These are phyloP conservation scores for Tenthredo notha DNA, from an alignment of 2,888 invertebrate species.

Conservation along the genomic window DNA sequence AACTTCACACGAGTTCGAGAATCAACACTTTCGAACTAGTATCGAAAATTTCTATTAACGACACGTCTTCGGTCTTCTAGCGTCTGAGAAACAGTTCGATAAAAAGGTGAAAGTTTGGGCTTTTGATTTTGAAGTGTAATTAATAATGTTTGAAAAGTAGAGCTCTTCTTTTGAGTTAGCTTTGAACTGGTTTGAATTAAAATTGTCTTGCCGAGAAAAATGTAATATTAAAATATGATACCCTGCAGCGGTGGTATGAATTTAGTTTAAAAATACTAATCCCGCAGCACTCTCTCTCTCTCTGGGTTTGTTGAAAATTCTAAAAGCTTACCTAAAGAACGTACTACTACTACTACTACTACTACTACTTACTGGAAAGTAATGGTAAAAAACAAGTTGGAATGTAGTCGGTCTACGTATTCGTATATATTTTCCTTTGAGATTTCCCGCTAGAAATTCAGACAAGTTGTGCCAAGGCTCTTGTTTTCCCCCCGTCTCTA, in stretches of 20 bases:
- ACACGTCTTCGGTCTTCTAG: too few relatives aligned
- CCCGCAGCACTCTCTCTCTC: background rate
- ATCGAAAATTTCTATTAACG: too few relatives aligned
- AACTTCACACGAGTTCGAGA: too few relatives aligned
- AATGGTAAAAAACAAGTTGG: background rate
- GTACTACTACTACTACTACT: too few relatives aligned
- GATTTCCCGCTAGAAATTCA: conserved; percentile 68
- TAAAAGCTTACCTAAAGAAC: background rate
- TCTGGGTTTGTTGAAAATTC: background rate
- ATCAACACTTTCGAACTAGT: too few relatives aligned
- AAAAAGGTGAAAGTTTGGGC: too few relatives aligned
- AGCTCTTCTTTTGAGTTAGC: too few relatives aligned
- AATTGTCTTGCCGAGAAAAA: background rate
- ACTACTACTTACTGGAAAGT: background rate
- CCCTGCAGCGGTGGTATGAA: background rate
- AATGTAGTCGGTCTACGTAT: background rate
- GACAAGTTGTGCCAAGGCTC: conserved; percentile 55
- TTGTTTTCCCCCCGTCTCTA: background rate
- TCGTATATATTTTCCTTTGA: conserved; percentile 67
- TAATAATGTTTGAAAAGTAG: too few relatives aligned
- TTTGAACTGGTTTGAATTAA: too few relatives aligned
- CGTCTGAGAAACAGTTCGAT: too few relatives aligned
- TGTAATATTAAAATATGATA: background rate
- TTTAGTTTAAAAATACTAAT: background rate
- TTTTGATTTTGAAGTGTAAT: too few relatives aligned